phyloP scores from a whole-genome alignment of 2,113 vertebrate genomes.

The Chaetura pelagica region DNA sequence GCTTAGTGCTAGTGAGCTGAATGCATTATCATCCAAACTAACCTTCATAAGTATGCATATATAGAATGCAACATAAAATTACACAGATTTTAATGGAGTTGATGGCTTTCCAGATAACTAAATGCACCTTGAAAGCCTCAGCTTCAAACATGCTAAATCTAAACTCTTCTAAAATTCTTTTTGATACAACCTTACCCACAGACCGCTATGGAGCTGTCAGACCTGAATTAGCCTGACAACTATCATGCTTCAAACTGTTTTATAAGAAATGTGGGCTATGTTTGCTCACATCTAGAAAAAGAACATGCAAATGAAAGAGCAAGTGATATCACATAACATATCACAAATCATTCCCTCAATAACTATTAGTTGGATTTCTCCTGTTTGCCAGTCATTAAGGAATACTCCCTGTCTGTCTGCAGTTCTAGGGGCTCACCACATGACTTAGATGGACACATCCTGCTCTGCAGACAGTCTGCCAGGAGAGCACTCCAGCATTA shows the following conservation, averaged over 20 bases:
- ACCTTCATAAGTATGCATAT: accelerated
- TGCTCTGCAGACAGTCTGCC: not conserved
- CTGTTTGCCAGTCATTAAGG: not conserved
- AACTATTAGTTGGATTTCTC: not conserved
- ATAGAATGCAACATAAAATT: not conserved
- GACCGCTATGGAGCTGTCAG: not conserved
- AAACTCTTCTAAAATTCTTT: not conserved
- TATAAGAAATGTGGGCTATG: not conserved
- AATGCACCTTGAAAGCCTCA: not conserved
- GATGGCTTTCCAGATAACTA: not conserved
- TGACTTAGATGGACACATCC: not conserved
- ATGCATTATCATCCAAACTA: not conserved
- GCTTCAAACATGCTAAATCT: not conserved
- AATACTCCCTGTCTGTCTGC: not conserved
- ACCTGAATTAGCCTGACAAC: not conserved
- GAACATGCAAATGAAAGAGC: not conserved
- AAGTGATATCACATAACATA: not conserved
- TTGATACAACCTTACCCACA: not conserved
- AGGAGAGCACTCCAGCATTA: not conserved
- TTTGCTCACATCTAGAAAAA: not conserved
- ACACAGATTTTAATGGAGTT: not conserved
- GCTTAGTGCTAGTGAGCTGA: not conserved
- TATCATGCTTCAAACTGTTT: not conserved
- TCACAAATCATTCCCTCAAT: not conserved
- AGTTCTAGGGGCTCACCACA: not conserved